These are phyloP conservation scores for Columba livia DNA, from an alignment of 2,113 vertebrate genomes.

Conservation along the genomic window DNA sequence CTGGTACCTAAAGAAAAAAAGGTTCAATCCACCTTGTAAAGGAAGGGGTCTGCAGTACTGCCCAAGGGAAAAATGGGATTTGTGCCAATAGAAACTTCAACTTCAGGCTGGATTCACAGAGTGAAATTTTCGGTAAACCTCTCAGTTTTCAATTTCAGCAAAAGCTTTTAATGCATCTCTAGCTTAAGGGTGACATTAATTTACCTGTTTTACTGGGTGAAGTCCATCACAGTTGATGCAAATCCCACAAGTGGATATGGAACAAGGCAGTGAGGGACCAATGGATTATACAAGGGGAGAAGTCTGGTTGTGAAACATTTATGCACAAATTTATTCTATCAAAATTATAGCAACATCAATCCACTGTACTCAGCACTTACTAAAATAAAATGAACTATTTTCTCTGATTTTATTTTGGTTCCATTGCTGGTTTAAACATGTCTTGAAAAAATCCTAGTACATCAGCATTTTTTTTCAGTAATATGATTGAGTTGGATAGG, in stretches of 20 bases:
- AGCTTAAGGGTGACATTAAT: background rate
- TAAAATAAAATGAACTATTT: background rate
- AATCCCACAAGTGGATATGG: background rate
- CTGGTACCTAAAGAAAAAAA: background rate
- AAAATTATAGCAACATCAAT: background rate
- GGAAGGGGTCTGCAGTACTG: background rate
- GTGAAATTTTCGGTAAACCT: background rate
- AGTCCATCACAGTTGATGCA: background rate
- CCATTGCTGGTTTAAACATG: background rate
- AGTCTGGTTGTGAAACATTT: background rate
- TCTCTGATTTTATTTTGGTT: background rate
- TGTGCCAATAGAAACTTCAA: background rate
- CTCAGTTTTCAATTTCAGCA: background rate
- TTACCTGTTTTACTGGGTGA: background rate
- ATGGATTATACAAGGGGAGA: background rate
- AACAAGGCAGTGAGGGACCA: background rate
- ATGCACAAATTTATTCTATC: background rate
- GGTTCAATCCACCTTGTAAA: background rate
- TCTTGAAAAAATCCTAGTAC: background rate
- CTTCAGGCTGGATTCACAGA: background rate
- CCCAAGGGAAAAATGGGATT: background rate
- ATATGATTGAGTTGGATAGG: background rate
- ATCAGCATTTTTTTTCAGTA: background rate
- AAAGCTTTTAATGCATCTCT: background rate
- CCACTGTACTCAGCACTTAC: background rate